Evolutionary conservation across 1,140 invertebrate genomes (phyloP).

Genomic region (Hetaerina americana): DNA sequence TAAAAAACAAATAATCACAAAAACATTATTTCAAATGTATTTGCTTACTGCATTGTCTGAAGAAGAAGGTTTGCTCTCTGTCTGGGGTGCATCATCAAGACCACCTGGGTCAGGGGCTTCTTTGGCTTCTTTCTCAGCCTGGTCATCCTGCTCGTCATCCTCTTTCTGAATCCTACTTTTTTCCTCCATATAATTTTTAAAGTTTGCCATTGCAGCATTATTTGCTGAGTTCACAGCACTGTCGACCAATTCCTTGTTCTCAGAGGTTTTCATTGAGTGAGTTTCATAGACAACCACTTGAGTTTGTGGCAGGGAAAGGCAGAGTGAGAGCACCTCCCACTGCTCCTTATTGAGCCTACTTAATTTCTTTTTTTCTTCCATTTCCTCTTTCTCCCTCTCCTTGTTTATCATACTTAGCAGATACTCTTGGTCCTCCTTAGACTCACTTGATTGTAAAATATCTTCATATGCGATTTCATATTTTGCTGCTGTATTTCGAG

Average conservation of each 20-base stretch:
- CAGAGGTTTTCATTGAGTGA: not conserved
- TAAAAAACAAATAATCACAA: no score
- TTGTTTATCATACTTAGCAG: not conserved
- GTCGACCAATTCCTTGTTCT: not conserved
- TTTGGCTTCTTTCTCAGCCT: no score
- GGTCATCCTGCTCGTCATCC: no score
- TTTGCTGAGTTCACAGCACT: not conserved
- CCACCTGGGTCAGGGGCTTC: no score
- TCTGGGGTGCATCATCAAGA: no score
- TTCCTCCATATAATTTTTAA: no score
- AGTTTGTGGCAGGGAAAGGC: not conserved
- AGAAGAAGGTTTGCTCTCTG: no score
- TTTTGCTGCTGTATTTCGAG: not conserved
- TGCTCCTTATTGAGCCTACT: not conserved
- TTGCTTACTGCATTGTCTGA: no score
- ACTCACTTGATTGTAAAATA: not conserved
- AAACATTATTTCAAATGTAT: no score
- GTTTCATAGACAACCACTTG: not conserved
- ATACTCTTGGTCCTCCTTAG: not conserved
- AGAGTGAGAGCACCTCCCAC: not conserved
- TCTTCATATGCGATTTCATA: not conserved
- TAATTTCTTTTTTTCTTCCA: not conserved
- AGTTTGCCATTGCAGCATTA: not conserved
- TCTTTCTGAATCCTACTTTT: no score
- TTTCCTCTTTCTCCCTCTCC: not conserved